A percentile compares a stretch with the other conserved stretches of the same genome.
These are phyloP conservation scores for Steinernema carpocapsae DNA, from an alignment of 2,888 invertebrate species.

Conservation along the genomic window DNA sequence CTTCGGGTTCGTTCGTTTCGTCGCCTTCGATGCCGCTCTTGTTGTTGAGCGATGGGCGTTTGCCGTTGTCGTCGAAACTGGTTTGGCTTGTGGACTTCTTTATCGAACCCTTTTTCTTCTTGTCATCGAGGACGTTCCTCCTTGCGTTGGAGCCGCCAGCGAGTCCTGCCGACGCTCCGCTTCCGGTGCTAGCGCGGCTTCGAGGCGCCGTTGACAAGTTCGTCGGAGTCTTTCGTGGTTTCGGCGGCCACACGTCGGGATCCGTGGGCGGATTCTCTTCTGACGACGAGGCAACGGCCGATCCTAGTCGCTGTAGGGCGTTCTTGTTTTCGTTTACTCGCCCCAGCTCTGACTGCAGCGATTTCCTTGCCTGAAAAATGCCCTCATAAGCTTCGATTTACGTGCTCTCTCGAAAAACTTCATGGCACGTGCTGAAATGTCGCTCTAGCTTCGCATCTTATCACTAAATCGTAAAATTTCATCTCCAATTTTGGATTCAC, in stretches of 20 bases:
- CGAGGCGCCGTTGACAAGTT: not conserved
- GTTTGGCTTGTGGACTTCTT: slow-evolving; percentile 21
- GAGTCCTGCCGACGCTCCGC: not conserved
- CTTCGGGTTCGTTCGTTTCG: not conserved
- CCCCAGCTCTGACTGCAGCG: slow-evolving; percentile 11
- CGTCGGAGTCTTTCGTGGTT: not conserved
- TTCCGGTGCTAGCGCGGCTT: slow-evolving; percentile 17
- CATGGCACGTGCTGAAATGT: not conserved
- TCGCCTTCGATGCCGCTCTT: not conserved
- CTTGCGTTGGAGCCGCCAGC: not conserved
- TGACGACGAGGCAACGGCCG: slow-evolving; percentile 6
- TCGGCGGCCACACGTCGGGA: slow-evolving; percentile 24
- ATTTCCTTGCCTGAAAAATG: slow-evolving; percentile 7
- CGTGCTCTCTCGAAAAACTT: not conserved
- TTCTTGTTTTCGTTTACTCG: not conserved
- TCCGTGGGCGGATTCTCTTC: slow-evolving; percentile 18
- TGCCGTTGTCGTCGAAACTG: slow-evolving; percentile 8
- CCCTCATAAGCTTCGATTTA: not conserved
- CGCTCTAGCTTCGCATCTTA: not conserved
- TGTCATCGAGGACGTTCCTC: not conserved
- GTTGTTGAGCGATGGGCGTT: not conserved
- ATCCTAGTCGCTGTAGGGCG: slow-evolving; percentile 7
- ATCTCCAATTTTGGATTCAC: not conserved
- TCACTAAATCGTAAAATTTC: not conserved
- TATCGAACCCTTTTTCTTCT: slow-evolving; percentile 1